phyloP scores from a whole-genome alignment of 2,113 vertebrate species.

The Octodon degus region DNA sequence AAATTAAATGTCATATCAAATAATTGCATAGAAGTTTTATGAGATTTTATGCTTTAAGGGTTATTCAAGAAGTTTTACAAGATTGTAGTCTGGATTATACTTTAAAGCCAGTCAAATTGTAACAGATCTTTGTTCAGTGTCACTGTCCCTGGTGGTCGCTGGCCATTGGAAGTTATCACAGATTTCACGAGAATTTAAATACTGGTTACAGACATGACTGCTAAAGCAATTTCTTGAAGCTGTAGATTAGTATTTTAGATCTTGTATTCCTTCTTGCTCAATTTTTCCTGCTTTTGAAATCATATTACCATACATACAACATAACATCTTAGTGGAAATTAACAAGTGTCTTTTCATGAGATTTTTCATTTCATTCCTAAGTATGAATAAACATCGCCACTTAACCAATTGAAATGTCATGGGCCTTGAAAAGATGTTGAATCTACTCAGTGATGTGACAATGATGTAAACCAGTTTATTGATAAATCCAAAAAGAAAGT shows the following conservation, averaged over 20 bases:
- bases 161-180: background rate
- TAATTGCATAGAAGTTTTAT: background rate
- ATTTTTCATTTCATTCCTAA: slow-evolving; percentile 48
- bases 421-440: slow-evolving; percentile 55
- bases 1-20: background rate
- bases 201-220: background rate
- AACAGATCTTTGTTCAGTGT: slow-evolving; percentile 24
- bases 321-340: slow-evolving; percentile 20
- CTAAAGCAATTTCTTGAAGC: slow-evolving; percentile 41
- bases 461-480: background rate
- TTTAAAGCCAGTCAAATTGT: slow-evolving; percentile 20
- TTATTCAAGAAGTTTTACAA: background rate
- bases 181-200: slow-evolving; percentile 53
- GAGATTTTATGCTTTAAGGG: slow-evolving; percentile 1
- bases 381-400: slow-evolving; percentile 51
- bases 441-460: slow-evolving; percentile 60
- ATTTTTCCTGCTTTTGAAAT: slow-evolving; percentile 34
- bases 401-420: slow-evolving; percentile 56
- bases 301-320: slow-evolving; percentile 5
- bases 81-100: background rate
- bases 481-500: slow-evolving; percentile 60
- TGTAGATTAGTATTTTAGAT: background rate
- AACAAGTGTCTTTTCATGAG: slow-evolving; percentile 29
- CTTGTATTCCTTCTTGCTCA: slow-evolving; percentile 25
- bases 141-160: background rate